Evolutionary conservation across 2,888 invertebrate species (phyloP), one percentile per base, ranked within the genome.

Genomic region (Acleris laterana): DNA sequence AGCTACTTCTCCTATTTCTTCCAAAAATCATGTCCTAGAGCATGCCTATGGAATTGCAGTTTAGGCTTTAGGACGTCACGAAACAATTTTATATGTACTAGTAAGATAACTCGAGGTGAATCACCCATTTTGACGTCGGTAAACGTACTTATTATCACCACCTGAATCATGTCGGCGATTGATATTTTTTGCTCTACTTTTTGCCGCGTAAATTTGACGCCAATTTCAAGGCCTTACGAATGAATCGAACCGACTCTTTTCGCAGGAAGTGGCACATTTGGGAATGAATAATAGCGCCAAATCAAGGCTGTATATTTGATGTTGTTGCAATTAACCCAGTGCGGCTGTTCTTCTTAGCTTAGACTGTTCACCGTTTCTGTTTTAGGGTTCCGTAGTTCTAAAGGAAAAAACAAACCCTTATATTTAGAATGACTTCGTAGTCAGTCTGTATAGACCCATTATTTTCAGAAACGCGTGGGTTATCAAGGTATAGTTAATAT

Each of bases 291-390:
- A 49, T 20, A 19, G 49, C 19, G 2, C 13, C 38, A 38, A 38
- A 38, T 38, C 38, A 38, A 38, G 38, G 38, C 5, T 44, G 0
- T 13, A 32, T 53, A 5, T 2, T 1, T 1, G 38, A 38, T 13
- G 16, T 9, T 48, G 6, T 20, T 16, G 55, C n/a, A 42, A 55
- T 55, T 55, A 55, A 55, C 55, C 53, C 13, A 7, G 28, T 32
- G 48, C 55, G 4, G 20, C 20, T 2, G 17, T 22, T 28, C 19
- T n/a, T 48, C 42, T 59, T 38, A 38, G 48, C 19, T 25, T 6
- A 6, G 25, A 25, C 19, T 53, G 20, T 64, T 59, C 53, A 64
- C 64, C 64, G 64, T 64, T 59, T 58, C 42, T 32, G 9, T 32
- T 9, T 32, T 32, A 32, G 9, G 32, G 32, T 32, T 25, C 32